Conservation (phyloP, 92 coral and sea anemone genomes). For the Virgularia gustaviana region DNA sequence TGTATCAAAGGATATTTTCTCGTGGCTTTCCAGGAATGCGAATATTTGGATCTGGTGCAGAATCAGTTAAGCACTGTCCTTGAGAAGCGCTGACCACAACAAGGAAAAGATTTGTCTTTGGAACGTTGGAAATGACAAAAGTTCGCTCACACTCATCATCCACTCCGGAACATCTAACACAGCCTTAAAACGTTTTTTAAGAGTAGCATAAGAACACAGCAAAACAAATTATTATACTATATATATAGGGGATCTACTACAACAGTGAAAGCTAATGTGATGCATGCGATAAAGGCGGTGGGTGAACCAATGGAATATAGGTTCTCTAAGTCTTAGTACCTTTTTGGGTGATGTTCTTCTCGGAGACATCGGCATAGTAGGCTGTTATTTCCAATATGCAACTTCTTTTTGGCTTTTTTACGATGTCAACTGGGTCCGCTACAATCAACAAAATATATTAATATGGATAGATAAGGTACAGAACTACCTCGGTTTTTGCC, state of each 20-base stretch:
- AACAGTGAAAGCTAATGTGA: neutral
- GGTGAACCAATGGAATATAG: neutral
- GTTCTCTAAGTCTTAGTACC: conserved; percentile 12
- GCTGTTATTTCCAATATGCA: conserved; percentile 76
- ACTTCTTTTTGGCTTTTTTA: conserved; percentile 63
- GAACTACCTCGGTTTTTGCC: no score
- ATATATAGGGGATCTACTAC: no score
- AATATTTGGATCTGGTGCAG: neutral
- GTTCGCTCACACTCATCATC: conserved; percentile 6
- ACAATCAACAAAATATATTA: neutral
- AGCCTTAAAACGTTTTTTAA: neutral
- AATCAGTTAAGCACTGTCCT: conserved; percentile 54
- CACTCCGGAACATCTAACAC: neutral
- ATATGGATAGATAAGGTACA: no score
- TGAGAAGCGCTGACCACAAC: conserved; percentile 68
- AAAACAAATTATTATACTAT: no score
- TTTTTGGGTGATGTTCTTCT: conserved; percentile 27
- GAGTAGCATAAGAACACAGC: neutral
- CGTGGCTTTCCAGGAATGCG: conserved; percentile 78
- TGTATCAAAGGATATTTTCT: conserved; percentile 83
- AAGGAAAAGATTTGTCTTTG: conserved; percentile 67
- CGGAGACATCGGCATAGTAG: conserved; percentile 61
- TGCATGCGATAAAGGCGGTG: conserved; percentile 33
- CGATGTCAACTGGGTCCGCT: conserved; percentile 63
- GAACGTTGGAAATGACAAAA: conserved; percentile 66